Evolutionary conservation across 2,888 invertebrate species (phyloP), one percentile per base, ranked within the genome.

Genomic region (Drosophila niveifrons): DNA sequence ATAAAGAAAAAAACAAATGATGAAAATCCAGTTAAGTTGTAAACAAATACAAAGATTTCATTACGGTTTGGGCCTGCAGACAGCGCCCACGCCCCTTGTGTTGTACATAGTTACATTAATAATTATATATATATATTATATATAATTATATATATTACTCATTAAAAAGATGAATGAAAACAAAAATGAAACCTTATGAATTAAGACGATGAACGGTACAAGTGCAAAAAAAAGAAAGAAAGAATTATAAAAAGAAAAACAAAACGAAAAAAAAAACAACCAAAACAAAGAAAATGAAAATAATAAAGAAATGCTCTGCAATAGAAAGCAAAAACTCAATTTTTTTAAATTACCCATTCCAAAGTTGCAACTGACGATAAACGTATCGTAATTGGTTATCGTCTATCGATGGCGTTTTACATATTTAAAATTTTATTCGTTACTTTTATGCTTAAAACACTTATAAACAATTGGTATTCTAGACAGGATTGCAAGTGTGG

Each of bases 221-320:
- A 87, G 87, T 87, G 85, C 87, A 85, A 87, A 75, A 85, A 87
- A 75, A 56, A 52, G 72, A 51, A 72, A 62, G 11, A 65, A 57
- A 72, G 41, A 41, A 77, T 69, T 64, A 72, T 69, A 61, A 65
- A 70, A 77, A 23, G 23, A 23, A 50, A 63, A 72, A 65, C 52
- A 59, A 79, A 73, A 43, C 53, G 69, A 79, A 56, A 65, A 72
- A 67, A 66, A 52, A 69, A 71, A 23, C 43, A 76, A 71, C 29
- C 43, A 76, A 67, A 62, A 78, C 48, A 64, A 64, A 77, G 48
- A 73, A 79, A 63, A 79, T 69, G 62, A 73, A 84, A 75, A 75
- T 78, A 89, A 85, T 82, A 90, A 82, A 80, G 78, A 87, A 85
- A 90, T 88, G 91, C 90, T 91, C 90, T 91, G 90, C 90, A 90